These are phyloP conservation scores for Caenorhabditis sinica DNA, from an alignment of 2,888 invertebrate genomes.

Conservation along the genomic window DNA sequence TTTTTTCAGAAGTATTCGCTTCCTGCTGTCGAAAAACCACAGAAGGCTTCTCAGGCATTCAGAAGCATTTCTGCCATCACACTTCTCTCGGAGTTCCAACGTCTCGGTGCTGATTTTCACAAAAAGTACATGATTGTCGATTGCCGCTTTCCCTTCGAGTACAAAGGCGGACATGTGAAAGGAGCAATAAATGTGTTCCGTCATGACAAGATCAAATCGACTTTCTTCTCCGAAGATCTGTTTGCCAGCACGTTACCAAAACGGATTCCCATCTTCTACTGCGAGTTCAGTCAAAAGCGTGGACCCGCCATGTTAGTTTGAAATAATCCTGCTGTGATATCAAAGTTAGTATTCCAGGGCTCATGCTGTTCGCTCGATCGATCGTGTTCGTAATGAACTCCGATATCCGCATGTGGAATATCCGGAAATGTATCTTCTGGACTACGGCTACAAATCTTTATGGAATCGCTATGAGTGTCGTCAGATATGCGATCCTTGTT, in stretches of 20 bases:
- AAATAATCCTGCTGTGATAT: background rate
- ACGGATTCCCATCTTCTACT: slow-evolving; percentile 73
- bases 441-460: slow-evolving; percentile 93
- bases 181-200: slow-evolving; percentile 63
- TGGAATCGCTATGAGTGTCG: slow-evolving; percentile 58
- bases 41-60: slow-evolving; percentile 64
- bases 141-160: slow-evolving; percentile 73
- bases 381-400: slow-evolving; percentile 90
- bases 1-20: slow-evolving; percentile 61
- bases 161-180: slow-evolving; percentile 69
- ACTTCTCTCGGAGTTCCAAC: slow-evolving; percentile 55
- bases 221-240: slow-evolving; percentile 58
- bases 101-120: slow-evolving; percentile 46
- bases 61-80: slow-evolving; percentile 59
- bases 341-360: slow-evolving; percentile 63
- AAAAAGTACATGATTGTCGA: slow-evolving; percentile 64
- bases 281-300: slow-evolving; percentile 97
- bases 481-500: slow-evolving; percentile 66
- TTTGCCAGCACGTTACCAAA: background rate
- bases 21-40: slow-evolving; percentile 58
- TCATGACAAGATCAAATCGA: slow-evolving; percentile 42
- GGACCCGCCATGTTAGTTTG: slow-evolving; percentile 89
- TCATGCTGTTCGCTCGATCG: slow-evolving; percentile 90
- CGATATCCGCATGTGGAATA: slow-evolving; percentile 88
- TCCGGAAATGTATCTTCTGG: slow-evolving; percentile 95